Evolutionary conservation across 92 coral and sea anemone genomes (phyloP).

Genomic region (Pocillopora grandis): DNA sequence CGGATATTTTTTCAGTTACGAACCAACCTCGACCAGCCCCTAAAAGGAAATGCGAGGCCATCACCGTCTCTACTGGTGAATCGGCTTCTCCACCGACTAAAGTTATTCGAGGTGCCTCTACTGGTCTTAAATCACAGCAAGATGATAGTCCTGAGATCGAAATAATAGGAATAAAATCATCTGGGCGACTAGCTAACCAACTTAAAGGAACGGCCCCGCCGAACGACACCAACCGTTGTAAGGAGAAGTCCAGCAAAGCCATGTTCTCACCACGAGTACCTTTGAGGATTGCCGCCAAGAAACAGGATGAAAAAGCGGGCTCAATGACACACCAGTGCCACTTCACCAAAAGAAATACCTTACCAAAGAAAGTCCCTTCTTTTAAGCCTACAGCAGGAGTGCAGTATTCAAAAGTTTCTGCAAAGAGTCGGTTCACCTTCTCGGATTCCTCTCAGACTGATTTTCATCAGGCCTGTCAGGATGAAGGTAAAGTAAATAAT

Average conservation of each 20-base stretch:
- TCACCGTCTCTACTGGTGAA: not conserved
- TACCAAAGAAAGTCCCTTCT: not conserved
- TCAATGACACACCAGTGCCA: not conserved
- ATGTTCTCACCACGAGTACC: not conserved
- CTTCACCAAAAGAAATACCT: not conserved
- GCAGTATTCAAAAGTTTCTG: not conserved
- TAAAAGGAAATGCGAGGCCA: conserved; percentile 3
- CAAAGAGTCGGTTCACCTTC: not conserved
- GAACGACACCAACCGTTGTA: not conserved
- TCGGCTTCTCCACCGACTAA: conserved; percentile 5
- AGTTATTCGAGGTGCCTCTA: not conserved
- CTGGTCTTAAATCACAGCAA: not conserved
- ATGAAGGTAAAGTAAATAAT: not conserved
- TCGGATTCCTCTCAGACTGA: not conserved
- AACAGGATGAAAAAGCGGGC: not conserved
- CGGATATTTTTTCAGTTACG: not conserved
- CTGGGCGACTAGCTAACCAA: not conserved
- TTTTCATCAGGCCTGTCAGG: not conserved
- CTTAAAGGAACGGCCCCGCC: not conserved
- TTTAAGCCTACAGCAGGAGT: not conserved
- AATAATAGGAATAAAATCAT: conserved; percentile 6
- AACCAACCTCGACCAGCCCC: not conserved
- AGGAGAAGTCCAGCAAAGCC: not conserved
- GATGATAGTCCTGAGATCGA: conserved; percentile 1
- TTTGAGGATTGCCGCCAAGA: not conserved